Evolutionary conservation across 2,888 invertebrate species (phyloP).

Genomic region (Tuberolachnus salignus): DNA sequence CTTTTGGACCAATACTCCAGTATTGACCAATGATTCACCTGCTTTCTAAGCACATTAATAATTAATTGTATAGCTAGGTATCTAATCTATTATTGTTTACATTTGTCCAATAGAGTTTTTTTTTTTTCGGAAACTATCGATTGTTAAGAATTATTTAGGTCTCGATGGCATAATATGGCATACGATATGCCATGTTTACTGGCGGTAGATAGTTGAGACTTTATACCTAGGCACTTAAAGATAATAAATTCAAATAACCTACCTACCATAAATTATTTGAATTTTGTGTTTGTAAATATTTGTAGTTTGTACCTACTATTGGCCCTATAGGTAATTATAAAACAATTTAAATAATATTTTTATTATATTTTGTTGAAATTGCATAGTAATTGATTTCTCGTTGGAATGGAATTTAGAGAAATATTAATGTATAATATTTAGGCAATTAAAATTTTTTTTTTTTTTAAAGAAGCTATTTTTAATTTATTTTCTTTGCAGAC

Average conservation of each 20-base stretch:
- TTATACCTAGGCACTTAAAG: not conserved
- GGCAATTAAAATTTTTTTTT: not conserved
- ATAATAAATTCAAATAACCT: not conserved
- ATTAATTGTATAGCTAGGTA: too few relatives aligned
- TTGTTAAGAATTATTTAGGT: too few relatives aligned
- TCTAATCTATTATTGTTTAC: too few relatives aligned
- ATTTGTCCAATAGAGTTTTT: too few relatives aligned
- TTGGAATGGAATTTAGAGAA: constrained; percentile 39
- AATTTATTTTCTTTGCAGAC: constrained; percentile 16
- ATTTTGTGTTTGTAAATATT: not conserved
- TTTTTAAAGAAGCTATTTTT: not conserved
- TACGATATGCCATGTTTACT: too few relatives aligned
- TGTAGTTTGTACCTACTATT: not conserved
- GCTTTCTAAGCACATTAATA: too few relatives aligned
- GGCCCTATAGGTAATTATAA: not conserved
- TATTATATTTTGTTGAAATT: constrained; percentile 12
- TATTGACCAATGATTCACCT: too few relatives aligned
- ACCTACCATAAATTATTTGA: not conserved
- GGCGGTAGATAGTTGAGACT: too few relatives aligned
- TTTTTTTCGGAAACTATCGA: too few relatives aligned
- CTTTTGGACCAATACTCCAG: too few relatives aligned
- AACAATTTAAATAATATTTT: constrained; percentile 17
- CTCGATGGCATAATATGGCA: too few relatives aligned
- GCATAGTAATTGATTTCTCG: constrained; percentile 58
- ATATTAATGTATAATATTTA: constrained; percentile 14